phyloP scores from a whole-genome alignment of 2,113 vertebrate genomes.

The Muscicapa adusta region DNA sequence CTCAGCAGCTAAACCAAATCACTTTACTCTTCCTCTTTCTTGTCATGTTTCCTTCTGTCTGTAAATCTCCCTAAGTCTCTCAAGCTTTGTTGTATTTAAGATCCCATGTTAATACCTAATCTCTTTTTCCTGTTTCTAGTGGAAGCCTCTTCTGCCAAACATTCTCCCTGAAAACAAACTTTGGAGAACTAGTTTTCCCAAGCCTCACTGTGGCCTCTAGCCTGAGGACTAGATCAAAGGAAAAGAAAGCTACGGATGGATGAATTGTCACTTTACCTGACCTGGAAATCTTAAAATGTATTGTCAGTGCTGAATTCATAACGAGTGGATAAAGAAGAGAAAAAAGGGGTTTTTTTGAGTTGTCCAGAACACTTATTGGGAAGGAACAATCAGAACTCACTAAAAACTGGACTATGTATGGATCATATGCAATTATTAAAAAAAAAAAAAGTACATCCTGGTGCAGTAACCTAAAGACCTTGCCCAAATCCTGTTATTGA shows the following conservation, averaged over 20 bases:
- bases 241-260: rapidly evolving
- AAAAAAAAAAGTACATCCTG: neutral
- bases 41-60: neutral
- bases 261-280: neutral
- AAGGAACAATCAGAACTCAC: neutral
- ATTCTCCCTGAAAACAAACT: neutral
- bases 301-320: neutral
- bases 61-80: neutral
- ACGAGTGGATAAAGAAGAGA: neutral
- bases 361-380: neutral
- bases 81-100: neutral
- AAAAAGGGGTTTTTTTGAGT: rapidly evolving
- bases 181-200: neutral
- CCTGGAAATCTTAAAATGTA: neutral
- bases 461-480: neutral
- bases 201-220: neutral
- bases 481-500: neutral
- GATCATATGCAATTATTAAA: neutral
- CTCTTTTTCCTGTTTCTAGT: neutral
- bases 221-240: neutral
- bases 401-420: neutral
- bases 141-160: neutral
- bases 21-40: neutral
- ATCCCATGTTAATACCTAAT: neutral
- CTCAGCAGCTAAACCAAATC: neutral